Evolutionary conservation across 2,888 invertebrate genomes (phyloP).

Genomic region (Drosophila paramelanica): DNA sequence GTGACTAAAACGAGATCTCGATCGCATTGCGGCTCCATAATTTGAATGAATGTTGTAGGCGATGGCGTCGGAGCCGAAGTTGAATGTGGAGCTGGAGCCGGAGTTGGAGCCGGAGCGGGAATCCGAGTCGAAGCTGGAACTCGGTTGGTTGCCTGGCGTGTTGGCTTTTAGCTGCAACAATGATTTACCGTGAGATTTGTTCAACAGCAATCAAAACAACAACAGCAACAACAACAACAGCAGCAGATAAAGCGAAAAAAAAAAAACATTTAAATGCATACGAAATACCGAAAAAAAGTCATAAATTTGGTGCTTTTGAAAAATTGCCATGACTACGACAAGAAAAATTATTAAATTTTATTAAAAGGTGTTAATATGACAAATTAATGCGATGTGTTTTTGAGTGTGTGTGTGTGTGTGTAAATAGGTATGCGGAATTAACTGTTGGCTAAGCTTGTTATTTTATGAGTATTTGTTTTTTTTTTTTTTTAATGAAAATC

Average conservation of each 20-base stretch:
- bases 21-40: constrained; percentile 73
- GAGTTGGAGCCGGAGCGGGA: constrained; percentile 11
- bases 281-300: constrained; percentile 56
- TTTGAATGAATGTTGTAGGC: constrained; percentile 81
- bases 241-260: constrained; percentile 7
- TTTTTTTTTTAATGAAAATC: too few species aligned
- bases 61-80: constrained; percentile 48
- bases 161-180: constrained; percentile 42
- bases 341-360: constrained; percentile 62
- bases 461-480: too few species aligned
- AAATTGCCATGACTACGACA: constrained; percentile 50
- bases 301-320: constrained; percentile 73
- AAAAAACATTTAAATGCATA: constrained; percentile 45
- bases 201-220: constrained; percentile 32
- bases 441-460: too few species aligned
- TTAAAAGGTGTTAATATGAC: constrained; percentile 77
- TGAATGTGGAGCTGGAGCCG: constrained; percentile 3
- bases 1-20: constrained; percentile 81
- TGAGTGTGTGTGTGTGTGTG: constrained; percentile 24
- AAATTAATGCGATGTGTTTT: constrained; percentile 63
- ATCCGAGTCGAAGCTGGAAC: constrained; percentile 7
- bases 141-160: constrained; percentile 6
- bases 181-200: constrained; percentile 66
- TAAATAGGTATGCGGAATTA: not conserved
- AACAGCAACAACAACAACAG: constrained; percentile 10